phyloP scores from a whole-genome alignment of 2,888 invertebrate genomes.

The Antheraea assamensis region DNA sequence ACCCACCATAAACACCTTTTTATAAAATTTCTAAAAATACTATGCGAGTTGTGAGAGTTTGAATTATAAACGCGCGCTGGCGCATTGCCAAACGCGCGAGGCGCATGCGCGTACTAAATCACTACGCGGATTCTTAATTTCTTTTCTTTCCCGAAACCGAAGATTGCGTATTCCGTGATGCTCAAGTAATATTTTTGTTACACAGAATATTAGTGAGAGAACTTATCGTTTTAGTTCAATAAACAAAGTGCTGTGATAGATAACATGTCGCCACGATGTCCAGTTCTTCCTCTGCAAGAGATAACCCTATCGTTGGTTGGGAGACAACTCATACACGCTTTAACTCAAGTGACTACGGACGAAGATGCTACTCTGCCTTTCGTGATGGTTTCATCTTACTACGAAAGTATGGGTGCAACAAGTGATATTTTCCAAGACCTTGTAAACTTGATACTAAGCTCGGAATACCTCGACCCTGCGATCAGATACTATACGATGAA shows the following conservation, averaged over 20 bases:
- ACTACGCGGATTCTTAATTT: constrained; percentile 65
- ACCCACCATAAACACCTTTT: constrained; percentile 69
- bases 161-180: constrained; percentile 58
- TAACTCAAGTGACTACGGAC: constrained; percentile 83
- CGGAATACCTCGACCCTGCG: constrained; percentile 85
- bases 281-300: constrained; percentile 83
- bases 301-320: constrained; percentile 83
- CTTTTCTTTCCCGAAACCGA: constrained; percentile 65
- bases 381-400: constrained; percentile 83
- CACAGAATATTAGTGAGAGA: constrained; percentile 40
- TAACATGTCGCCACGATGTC: constrained; percentile 85
- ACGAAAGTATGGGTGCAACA: constrained; percentile 83
- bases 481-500: constrained; percentile 85
- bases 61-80: constrained; percentile 74
- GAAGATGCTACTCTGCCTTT: constrained; percentile 82
- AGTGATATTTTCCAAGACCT: constrained; percentile 87
- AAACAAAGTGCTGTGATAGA: constrained; percentile 39
- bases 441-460: constrained; percentile 84
- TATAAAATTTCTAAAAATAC: constrained; percentile 78
- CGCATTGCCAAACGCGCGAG: constrained; percentile 56
- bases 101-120: constrained; percentile 73
- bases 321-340: constrained; percentile 83
- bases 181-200: constrained; percentile 58
- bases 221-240: constrained; percentile 47
- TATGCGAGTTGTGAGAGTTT: constrained; percentile 62